These are phyloP conservation scores for Leucania comma DNA, from an alignment of 2,888 invertebrate genomes.

Conservation along the genomic window DNA sequence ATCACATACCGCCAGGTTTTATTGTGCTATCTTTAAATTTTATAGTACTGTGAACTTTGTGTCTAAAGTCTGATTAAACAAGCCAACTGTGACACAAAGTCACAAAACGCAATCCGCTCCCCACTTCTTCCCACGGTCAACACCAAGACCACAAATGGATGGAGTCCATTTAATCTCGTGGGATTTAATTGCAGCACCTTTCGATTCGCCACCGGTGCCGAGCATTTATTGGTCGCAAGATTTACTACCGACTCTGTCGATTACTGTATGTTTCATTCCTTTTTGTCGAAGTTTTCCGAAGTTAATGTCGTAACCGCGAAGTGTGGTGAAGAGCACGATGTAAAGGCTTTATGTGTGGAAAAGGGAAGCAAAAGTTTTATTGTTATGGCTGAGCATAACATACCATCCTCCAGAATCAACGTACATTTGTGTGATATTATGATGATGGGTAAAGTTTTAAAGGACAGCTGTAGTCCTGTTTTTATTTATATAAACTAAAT, in stretches of 20 bases:
- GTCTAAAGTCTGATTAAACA: too few relatives aligned
- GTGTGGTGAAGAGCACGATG: slow-evolving; percentile 30
- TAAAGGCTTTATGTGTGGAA: slow-evolving; percentile 17
- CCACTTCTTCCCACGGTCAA: slow-evolving; percentile 66
- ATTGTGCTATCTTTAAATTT: too few relatives aligned
- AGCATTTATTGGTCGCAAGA: slow-evolving; percentile 84
- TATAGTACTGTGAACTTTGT: too few relatives aligned
- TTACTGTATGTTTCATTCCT: slow-evolving; percentile 61
- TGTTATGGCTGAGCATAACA: slow-evolving; percentile 2
- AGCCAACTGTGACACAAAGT: not conserved
- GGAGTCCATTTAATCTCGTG: slow-evolving; percentile 87
- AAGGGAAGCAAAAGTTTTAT: slow-evolving; percentile 22
- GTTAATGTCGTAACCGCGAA: slow-evolving; percentile 56
- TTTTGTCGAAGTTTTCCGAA: slow-evolving; percentile 42
- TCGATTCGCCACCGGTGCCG: slow-evolving; percentile 77
- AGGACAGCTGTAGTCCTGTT: not conserved
- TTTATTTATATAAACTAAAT: too few relatives aligned
- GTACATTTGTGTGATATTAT: not conserved
- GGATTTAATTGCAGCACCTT: slow-evolving; percentile 88
- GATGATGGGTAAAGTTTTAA: not conserved
- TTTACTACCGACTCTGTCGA: slow-evolving; percentile 77
- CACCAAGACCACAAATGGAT: slow-evolving; percentile 85
- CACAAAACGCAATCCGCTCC: slow-evolving; percentile 24
- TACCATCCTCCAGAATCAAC: not conserved
- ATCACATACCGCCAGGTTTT: too few relatives aligned